Evolutionary conservation across 2,797 vertebrate species (phyloP).

Genomic region (Sebastes kiyomatsui): DNA sequence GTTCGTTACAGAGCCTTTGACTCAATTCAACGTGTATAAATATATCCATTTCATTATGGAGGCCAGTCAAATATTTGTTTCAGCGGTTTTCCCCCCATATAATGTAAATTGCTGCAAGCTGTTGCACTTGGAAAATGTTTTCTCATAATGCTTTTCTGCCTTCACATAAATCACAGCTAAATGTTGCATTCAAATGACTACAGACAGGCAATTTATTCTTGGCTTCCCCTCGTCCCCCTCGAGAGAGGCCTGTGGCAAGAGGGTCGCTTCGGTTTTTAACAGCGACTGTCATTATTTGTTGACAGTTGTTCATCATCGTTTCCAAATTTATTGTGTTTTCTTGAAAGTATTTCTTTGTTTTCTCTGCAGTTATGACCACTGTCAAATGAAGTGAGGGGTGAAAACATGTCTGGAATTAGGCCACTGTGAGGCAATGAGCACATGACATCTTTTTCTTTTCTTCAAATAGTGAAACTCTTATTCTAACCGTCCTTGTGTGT

Average conservation of each 20-base stretch:
- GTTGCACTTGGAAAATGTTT: slow-evolving; percentile 85
- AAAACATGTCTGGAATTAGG: slow-evolving; percentile 62
- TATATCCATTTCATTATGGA: slow-evolving; percentile 86
- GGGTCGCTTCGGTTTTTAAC: slow-evolving; percentile 67
- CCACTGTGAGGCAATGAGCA: slow-evolving; percentile 35
- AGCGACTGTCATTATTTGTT: slow-evolving; percentile 78
- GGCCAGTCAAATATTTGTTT: slow-evolving; percentile 85
- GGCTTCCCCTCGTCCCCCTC: slow-evolving; percentile 62
- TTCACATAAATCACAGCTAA: slow-evolving; percentile 85
- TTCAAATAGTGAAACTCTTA: slow-evolving; percentile 7
- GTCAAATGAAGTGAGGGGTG: slow-evolving; percentile 63
- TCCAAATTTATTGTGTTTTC: slow-evolving; percentile 56
- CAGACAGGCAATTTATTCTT: slow-evolving; percentile 86
- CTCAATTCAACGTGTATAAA: slow-evolving; percentile 81
- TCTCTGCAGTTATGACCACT: slow-evolving; percentile 56
- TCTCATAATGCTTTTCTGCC: slow-evolving; percentile 81
- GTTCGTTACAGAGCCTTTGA: slow-evolving; percentile 76
- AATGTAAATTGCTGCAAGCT: slow-evolving; percentile 88
- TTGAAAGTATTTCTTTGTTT: slow-evolving; percentile 58
- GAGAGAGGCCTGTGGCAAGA: slow-evolving; percentile 58
- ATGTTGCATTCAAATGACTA: slow-evolving; percentile 86
- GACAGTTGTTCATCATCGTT: slow-evolving; percentile 78
- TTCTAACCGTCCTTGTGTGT: background rate
- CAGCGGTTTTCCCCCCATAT: slow-evolving; percentile 84
- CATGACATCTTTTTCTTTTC: slow-evolving; percentile 20